Base-by-base conservation (phyloP, 2,888 invertebrate species). In the Pterostichus madidus region DNA sequence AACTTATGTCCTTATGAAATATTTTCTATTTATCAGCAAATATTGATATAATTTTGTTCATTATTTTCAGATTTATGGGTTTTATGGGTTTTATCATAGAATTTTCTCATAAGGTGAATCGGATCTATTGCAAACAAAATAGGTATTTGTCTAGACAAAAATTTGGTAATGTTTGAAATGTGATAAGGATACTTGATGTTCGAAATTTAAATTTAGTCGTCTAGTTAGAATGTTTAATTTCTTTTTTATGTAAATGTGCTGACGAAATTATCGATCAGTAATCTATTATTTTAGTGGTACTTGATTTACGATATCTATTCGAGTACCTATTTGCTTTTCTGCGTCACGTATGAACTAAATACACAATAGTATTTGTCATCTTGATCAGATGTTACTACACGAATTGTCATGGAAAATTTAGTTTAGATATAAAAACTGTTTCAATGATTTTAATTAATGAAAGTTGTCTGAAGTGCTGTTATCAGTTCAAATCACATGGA, bases 161-260 rank as follows among this genome's bases (percentile, higher is more conserved):
- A 59, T 59, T 59, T 59, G 31, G 59, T 59, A 59, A 59, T 59
- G 59, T 24, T 10, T 53, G 3, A 31, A 31, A 59, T 59, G 59
- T 59, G 59, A 59, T 59, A 59, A 59, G 59, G 59, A 59, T 59
- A 59, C 59, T 59, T 59, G 59, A 59, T 59, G 31, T 31, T 59
- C 11, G 10, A 59, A 49, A 59, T 17, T 31, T 24, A 31, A 59
- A 59, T 59, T 31, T 31, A 59, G 53, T 15, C 8, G 53, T 53
- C 53, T 53, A 17, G 31, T 0, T 49, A 31, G 59, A 59, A 59
- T 59, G 59, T 68, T 68, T 68, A 68, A 68, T 68, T 68, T 68
- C 68, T 68, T 39, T 68, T 68, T 39, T 39, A 68, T 68, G 68
- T 39, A 68, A 68, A 68, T 68, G 39, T 11, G 8, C 13, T 68